These are phyloP conservation scores for Stichopus chloronotus DNA, from an alignment of 35 echinoderm and acorn worm species.

Conservation along the genomic window DNA sequence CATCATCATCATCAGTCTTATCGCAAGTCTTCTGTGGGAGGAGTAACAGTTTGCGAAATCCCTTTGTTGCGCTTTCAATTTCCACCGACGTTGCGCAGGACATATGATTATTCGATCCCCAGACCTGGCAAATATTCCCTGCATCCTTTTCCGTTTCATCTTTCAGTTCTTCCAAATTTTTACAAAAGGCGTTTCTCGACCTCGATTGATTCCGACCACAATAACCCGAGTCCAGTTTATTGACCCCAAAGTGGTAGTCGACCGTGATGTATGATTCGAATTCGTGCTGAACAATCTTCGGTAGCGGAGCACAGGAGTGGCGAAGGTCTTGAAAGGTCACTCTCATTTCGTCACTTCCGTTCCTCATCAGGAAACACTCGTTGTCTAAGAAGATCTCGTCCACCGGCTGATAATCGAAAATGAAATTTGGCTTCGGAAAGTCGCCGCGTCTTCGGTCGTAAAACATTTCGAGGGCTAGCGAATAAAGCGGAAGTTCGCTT, in stretches of 20 bases:
- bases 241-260: background rate
- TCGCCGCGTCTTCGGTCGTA: background rate
- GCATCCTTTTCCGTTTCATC: background rate
- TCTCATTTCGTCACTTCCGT: slow-evolving; percentile 29
- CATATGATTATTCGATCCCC: background rate
- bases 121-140: background rate
- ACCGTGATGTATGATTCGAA: background rate
- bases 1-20: no score
- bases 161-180: background rate
- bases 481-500: background rate
- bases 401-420: background rate
- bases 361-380: background rate
- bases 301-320: background rate
- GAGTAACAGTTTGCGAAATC: background rate
- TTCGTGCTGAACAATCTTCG: background rate
- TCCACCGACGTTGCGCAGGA: background rate
- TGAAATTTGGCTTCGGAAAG: background rate
- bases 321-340: background rate
- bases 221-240: background rate
- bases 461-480: background rate
- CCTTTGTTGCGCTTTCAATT: background rate
- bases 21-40: background rate
- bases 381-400: background rate
- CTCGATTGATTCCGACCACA: background rate
- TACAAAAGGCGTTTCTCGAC: background rate